A percentile compares a stretch with the other conserved stretches of the same genome.
phyloP scores from a whole-genome alignment of 2,797 vertebrate species.

The Phrynocephalus forsythii region DNA sequence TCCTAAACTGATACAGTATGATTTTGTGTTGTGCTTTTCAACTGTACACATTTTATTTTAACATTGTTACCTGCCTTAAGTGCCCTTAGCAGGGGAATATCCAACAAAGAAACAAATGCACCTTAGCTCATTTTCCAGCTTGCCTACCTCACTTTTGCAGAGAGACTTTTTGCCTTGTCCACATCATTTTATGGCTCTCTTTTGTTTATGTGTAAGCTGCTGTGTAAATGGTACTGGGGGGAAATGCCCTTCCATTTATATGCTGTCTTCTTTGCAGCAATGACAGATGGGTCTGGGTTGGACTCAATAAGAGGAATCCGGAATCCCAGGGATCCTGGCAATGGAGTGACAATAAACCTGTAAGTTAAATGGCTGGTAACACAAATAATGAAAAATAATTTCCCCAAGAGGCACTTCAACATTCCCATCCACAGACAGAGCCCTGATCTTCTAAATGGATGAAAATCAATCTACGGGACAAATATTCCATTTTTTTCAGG shows the following conservation, averaged over 20 bases:
- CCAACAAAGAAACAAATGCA: not conserved
- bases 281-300: slow-evolving; percentile 92
- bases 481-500: no score
- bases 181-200: not conserved
- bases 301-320: slow-evolving; percentile 93
- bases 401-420: no score
- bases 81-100: not conserved
- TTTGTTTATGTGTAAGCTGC: not conserved
- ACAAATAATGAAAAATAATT: no score
- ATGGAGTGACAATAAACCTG: slow-evolving; percentile 91
- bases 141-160: not conserved
- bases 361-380: slow-evolving; percentile 77
- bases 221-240: slow-evolving; percentile 30
- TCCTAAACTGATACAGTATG: not conserved
- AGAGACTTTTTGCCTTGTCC: not conserved
- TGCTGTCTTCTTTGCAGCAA: slow-evolving; percentile 74
- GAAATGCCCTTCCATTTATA: not conserved
- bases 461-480: no score
- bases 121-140: not conserved
- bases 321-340: slow-evolving; percentile 88
- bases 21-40: not conserved
- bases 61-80: not conserved
- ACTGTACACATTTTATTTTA: not conserved
- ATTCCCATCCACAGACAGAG: no score
- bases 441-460: no score